These are phyloP conservation scores for Brachyhypopomus gauderio DNA, from an alignment of 2,113 vertebrate species.

Conservation along the genomic window DNA sequence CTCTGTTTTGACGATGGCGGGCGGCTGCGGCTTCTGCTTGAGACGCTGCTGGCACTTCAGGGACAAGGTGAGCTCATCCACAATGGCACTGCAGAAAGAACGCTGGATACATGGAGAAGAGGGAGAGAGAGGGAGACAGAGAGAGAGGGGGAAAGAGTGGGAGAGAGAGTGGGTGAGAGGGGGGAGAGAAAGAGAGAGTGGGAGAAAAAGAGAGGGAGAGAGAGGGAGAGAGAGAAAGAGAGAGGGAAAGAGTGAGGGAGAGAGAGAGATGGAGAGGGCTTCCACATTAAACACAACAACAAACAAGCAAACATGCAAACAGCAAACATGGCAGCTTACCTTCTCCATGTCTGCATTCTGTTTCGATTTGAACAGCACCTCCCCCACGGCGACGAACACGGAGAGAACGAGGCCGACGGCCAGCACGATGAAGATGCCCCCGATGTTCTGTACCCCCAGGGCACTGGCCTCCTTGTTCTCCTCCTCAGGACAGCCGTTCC, in stretches of 20 bases:
- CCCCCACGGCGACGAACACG: conserved; percentile 96
- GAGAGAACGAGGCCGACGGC: conserved; percentile 96
- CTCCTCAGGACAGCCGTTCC: conserved; percentile 96
- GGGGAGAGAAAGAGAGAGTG: conserved; percentile 8
- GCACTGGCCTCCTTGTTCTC: conserved; percentile 98
- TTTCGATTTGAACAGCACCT: conserved; percentile 98
- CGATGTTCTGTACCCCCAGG: conserved; percentile 96
- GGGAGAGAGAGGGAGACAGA: conserved; percentile 22
- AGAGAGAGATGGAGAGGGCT: too few relatives aligned
- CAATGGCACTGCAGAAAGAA: conserved; percentile 98
- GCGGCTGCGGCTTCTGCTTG: conserved; percentile 96
- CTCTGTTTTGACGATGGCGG: conserved; percentile 96
- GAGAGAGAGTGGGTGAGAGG: too few relatives aligned
- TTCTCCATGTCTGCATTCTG: conserved; percentile 98
- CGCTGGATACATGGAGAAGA: conserved; percentile 51
- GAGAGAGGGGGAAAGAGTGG: not conserved
- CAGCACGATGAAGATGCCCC: conserved; percentile 97
- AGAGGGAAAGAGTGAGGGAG: conserved; percentile 78
- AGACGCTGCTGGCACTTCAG: conserved; percentile 95
- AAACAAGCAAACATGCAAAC: too few relatives aligned
- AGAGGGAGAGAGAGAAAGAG: not conserved
- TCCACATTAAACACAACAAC: too few relatives aligned
- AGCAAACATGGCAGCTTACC: conserved; percentile 75
- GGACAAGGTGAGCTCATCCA: conserved; percentile 94
- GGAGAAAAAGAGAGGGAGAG: conserved; percentile 25